phyloP scores from a whole-genome alignment of 2,888 invertebrate genomes.

The Tipula lateralis region DNA sequence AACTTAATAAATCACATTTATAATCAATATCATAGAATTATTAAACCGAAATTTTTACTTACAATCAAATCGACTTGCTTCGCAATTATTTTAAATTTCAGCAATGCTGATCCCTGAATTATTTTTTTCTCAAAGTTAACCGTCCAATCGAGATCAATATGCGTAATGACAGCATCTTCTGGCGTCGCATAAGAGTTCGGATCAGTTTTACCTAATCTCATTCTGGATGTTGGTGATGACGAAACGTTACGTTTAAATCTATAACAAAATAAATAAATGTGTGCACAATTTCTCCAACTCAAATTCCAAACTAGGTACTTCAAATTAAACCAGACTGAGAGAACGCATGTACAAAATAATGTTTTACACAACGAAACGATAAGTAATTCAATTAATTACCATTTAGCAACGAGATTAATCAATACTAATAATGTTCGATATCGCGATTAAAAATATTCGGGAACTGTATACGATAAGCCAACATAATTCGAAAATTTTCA shows the following conservation, averaged over 20 bases:
- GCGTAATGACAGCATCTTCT: conserved; percentile 60
- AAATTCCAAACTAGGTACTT: too few species aligned
- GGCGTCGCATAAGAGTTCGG: conserved; percentile 80
- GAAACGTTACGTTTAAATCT: neutral
- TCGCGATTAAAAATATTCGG: too few species aligned
- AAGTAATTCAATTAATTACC: too few species aligned
- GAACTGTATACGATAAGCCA: too few species aligned
- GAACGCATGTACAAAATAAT: too few species aligned
- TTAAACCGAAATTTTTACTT: conserved; percentile 42
- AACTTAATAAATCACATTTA: conserved; percentile 52
- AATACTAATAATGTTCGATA: too few species aligned
- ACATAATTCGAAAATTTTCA: too few species aligned
- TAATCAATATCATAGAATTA: conserved; percentile 28
- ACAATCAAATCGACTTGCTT: conserved; percentile 56
- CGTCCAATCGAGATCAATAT: conserved; percentile 60
- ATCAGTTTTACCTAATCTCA: conserved; percentile 65
- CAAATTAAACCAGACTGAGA: too few species aligned
- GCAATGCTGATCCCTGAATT: conserved; percentile 60
- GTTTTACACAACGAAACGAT: too few species aligned
- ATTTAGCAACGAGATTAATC: too few species aligned
- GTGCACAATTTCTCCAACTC: neutral
- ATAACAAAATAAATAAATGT: neutral
- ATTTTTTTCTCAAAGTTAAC: conserved; percentile 67
- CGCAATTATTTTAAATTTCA: conserved; percentile 57
- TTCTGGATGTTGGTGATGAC: neutral